phyloP scores from a whole-genome alignment of 2,888 invertebrate species.

The Nomada ferruginata region DNA sequence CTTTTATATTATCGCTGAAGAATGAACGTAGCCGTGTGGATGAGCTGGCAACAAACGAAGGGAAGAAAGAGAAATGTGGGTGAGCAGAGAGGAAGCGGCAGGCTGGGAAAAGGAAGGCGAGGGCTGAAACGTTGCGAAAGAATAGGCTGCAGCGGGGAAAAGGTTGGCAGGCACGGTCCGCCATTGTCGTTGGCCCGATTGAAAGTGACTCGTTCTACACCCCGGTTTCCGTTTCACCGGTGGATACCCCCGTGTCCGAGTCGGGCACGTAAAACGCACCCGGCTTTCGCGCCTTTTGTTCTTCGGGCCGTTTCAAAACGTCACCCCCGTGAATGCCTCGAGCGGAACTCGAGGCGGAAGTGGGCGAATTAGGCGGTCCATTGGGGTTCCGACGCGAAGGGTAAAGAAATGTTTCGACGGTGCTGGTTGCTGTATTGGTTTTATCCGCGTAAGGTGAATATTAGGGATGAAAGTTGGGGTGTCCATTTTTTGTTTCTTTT shows the following conservation, averaged over 20 bases:
- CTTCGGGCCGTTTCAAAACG: neutral
- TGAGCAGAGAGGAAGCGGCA: neutral
- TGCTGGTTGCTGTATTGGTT: constrained; percentile 7
- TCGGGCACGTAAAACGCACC: neutral
- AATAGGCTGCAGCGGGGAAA: constrained; percentile 17
- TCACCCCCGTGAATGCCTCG: neutral
- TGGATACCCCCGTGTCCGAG: constrained; percentile 18
- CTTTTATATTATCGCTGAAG: constrained; percentile 63
- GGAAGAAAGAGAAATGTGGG: neutral
- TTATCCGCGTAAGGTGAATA: neutral
- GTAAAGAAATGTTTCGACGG: neutral
- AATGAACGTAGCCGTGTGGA: constrained; percentile 26
- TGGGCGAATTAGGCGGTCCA: neutral
- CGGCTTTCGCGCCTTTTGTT: neutral
- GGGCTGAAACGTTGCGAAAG: constrained; percentile 25
- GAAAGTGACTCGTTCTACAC: constrained; percentile 47
- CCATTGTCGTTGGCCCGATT: constrained; percentile 50
- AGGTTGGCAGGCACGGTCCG: constrained; percentile 52
- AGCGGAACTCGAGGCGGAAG: constrained; percentile 5
- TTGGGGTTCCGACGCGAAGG: too few species aligned
- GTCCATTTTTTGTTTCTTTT: too few species aligned
- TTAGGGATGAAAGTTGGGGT: neutral
- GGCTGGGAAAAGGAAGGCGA: neutral
- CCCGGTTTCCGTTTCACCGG: constrained; percentile 18
- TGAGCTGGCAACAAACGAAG: neutral